These are phyloP conservation scores for Tillus elongatus DNA, from an alignment of 2,888 invertebrate genomes.

Conservation along the genomic window DNA sequence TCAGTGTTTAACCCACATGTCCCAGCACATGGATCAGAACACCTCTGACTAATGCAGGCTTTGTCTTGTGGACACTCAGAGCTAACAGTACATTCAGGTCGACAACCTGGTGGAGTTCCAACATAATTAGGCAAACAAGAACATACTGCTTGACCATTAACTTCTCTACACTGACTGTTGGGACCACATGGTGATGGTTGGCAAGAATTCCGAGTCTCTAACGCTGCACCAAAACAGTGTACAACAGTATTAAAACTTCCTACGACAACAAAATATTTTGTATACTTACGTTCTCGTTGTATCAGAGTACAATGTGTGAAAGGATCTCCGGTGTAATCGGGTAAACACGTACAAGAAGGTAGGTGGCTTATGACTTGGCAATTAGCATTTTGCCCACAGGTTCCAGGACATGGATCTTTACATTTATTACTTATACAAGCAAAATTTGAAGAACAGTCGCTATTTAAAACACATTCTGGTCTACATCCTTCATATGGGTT, in stretches of 20 bases:
- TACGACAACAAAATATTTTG: no score
- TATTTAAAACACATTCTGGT: conserved; percentile 64
- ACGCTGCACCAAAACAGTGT: no score
- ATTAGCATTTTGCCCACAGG: conserved; percentile 64
- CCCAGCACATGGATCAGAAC: conserved; percentile 45
- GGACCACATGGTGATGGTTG: conserved; percentile 70
- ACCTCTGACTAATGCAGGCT: conserved; percentile 37
- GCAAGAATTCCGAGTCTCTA: conserved; percentile 49
- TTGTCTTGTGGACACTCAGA: conserved; percentile 46
- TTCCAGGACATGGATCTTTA: conserved; percentile 65
- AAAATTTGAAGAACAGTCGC: conserved; percentile 61
- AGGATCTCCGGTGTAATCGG: conserved; percentile 69
- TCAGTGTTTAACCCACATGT: conserved; percentile 46
- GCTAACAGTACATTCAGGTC: conserved; percentile 49
- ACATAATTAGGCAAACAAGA: conserved; percentile 50
- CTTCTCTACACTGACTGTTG: conserved; percentile 63
- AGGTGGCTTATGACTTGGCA: conserved; percentile 65
- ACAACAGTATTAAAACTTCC: no score
- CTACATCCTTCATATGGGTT: conserved; percentile 71
- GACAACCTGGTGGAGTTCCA: conserved; percentile 53
- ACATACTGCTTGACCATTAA: conserved; percentile 49
- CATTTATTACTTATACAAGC: conserved; percentile 68
- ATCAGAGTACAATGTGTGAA: conserved; percentile 52
- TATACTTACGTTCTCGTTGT: conserved; percentile 42
- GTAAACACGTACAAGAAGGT: conserved; percentile 59